Base-by-base conservation (phyloP, 2,797 vertebrate genomes). In the Sebastes aleutianus region DNA sequence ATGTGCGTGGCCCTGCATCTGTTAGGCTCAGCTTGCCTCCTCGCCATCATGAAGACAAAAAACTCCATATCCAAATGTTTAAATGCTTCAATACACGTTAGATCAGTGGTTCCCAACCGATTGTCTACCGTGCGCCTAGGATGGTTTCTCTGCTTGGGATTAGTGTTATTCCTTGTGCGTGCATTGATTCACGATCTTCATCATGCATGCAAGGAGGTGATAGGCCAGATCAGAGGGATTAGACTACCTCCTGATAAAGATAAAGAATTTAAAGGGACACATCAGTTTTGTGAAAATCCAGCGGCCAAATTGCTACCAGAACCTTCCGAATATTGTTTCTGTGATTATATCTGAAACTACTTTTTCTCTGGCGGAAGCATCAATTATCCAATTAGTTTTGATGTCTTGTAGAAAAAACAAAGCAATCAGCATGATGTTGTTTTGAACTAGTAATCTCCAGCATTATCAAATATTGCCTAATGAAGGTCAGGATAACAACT, bases 1-100 rank as follows among this genome's bases (percentile, higher is more conserved):
- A 54, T 72, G 84, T 14, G 74, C 74, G 9, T 89, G 88, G 81
- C 54, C 79, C 61, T 63, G 80, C 86, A 89, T 92, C 86, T 87
- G 80, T 70, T 87, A 56, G 65, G 16, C 79, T 58, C 74, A 74
- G 87, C 79, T 74, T 32, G 76, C 27, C 53, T 69, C 59, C 64
- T 65, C 9, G 14, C 22, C 4, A 0, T 6, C 54, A 61, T 3
- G 5, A 31, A 29, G 53, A 73, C 43, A 8, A 54, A 78, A 70
- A 73, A 73, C 54, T 61, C 47, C 8, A n/a, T 8, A 58, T 27
- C 5, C 78, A 64, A 91, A 88, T 85, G 70, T 86, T 88, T 81
- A 27, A 43, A 16, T 34, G 24, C 57, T 76, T 59, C n/a, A 13
- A 34, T 85, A 43, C 68, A 84, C 92, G 82, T 92, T 92, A 91